These are phyloP conservation scores for Clupea harengus DNA, from an alignment of 2,113 vertebrate genomes.

Conservation along the genomic window DNA sequence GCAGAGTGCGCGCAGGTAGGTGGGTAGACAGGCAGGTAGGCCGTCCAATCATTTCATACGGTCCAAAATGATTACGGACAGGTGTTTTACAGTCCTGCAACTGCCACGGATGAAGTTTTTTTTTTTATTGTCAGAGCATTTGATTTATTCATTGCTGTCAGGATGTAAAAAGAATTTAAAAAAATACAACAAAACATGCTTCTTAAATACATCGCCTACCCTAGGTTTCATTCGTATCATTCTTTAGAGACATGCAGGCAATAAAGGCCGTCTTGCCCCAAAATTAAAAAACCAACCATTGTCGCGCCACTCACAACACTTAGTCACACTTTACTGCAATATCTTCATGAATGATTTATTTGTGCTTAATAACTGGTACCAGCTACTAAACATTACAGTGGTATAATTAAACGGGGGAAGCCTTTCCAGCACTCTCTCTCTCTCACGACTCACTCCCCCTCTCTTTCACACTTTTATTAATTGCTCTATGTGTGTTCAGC, in stretches of 20 bases:
- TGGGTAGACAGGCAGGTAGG: too few species aligned
- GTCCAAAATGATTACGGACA: too few species aligned
- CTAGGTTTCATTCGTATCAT: not conserved
- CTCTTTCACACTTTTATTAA: not conserved
- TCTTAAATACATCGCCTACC: too few species aligned
- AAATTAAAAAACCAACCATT: not conserved
- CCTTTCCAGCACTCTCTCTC: not conserved
- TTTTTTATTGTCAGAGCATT: too few species aligned
- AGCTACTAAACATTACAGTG: not conserved
- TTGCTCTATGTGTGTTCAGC: not conserved
- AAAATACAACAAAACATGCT: too few species aligned
- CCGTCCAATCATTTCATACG: too few species aligned
- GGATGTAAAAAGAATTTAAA: too few species aligned
- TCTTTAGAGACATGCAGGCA: not conserved
- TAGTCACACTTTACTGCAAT: not conserved
- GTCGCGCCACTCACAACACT: not conserved
- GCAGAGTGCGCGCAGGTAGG: too few species aligned
- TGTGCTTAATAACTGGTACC: constrained; percentile 14
- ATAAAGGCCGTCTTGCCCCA: not conserved
- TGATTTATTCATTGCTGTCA: too few species aligned
- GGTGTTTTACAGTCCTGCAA: too few species aligned
- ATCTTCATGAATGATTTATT: not conserved
- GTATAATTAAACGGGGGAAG: constrained; percentile 4
- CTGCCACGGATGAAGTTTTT: too few species aligned
- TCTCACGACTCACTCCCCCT: not conserved